phyloP scores from a whole-genome alignment of 2,888 invertebrate species.

The Panopea generosa region DNA sequence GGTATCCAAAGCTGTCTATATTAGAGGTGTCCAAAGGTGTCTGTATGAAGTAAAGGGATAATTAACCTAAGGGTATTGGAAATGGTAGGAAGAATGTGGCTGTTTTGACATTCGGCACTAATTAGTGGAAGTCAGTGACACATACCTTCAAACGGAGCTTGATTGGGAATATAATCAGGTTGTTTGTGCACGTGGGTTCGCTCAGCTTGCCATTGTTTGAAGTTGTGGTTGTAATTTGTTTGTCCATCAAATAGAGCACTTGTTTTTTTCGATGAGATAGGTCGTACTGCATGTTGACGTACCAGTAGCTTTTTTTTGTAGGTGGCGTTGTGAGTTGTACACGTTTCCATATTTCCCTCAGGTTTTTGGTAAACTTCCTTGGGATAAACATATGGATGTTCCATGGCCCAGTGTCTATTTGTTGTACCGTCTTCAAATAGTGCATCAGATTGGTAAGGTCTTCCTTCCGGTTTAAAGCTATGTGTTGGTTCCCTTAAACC shows the following conservation, averaged over 20 bases:
- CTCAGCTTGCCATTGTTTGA: constrained; percentile 75
- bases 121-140: too few species aligned
- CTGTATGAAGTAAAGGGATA: too few species aligned
- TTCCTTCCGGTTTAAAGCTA: constrained; percentile 82
- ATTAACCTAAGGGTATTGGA: too few species aligned
- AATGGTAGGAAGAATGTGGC: too few species aligned
- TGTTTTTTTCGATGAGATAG: constrained; percentile 65
- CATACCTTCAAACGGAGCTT: constrained; percentile 84
- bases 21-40: too few species aligned
- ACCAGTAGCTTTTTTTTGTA: constrained; percentile 77
- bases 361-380: constrained; percentile 81
- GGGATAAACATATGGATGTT: constrained; percentile 75
- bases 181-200: constrained; percentile 68
- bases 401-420: constrained; percentile 75
- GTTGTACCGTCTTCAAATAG: constrained; percentile 84
- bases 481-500: constrained; percentile 68
- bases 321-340: constrained; percentile 81
- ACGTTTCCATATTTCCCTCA: constrained; percentile 81
- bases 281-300: constrained; percentile 70
- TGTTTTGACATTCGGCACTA: too few species aligned
- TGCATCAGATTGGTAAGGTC: constrained; percentile 80
- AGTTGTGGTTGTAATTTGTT: constrained; percentile 82
- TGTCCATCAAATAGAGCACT: constrained; percentile 79
- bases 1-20: too few species aligned
- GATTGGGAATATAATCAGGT: constrained; percentile 80